Conservation (phyloP, 1,140 invertebrate genomes). For the Muscidifurax raptorellus region DNA sequence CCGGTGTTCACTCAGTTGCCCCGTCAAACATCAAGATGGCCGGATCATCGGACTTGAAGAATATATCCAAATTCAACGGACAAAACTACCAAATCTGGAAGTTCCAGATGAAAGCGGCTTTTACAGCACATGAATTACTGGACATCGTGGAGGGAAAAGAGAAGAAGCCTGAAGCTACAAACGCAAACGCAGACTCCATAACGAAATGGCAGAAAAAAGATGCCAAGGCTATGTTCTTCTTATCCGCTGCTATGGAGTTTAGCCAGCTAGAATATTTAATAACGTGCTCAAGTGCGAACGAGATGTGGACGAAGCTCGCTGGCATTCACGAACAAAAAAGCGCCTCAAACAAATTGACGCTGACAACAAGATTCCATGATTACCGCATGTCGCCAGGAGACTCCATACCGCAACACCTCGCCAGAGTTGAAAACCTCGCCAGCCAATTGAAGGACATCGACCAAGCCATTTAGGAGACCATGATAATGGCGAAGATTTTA, state of each 20-base stretch:
- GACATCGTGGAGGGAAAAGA: conserved; percentile 36
- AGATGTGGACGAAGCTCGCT: conserved; percentile 53
- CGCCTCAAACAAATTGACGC: conserved; percentile 47
- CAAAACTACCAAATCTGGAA: conserved; percentile 66
- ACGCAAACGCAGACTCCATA: background rate
- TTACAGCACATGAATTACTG: conserved; percentile 45
- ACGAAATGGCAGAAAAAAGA: conserved; percentile 46
- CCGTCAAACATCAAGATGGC: too few species aligned
- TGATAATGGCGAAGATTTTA: conserved; percentile 47
- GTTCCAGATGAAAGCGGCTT: conserved; percentile 56
- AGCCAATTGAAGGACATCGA: conserved; percentile 51
- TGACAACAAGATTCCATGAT: conserved; percentile 49
- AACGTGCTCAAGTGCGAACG: conserved; percentile 28
- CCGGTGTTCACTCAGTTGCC: too few species aligned
- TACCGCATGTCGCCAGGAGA: conserved; percentile 42
- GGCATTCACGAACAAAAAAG: conserved; percentile 49
- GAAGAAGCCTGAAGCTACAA: conserved; percentile 14
- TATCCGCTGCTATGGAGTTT: conserved; percentile 43
- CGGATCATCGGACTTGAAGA: conserved; percentile 14
- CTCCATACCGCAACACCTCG: conserved; percentile 45
- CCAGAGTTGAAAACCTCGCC: conserved; percentile 45
- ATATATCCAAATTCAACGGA: conserved; percentile 51
- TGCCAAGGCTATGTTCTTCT: conserved; percentile 48
- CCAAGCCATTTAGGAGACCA: background rate
- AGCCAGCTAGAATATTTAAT: conserved; percentile 49